Base-by-base conservation (phyloP, 2,888 invertebrate genomes). In the Cinara cedri region DNA sequence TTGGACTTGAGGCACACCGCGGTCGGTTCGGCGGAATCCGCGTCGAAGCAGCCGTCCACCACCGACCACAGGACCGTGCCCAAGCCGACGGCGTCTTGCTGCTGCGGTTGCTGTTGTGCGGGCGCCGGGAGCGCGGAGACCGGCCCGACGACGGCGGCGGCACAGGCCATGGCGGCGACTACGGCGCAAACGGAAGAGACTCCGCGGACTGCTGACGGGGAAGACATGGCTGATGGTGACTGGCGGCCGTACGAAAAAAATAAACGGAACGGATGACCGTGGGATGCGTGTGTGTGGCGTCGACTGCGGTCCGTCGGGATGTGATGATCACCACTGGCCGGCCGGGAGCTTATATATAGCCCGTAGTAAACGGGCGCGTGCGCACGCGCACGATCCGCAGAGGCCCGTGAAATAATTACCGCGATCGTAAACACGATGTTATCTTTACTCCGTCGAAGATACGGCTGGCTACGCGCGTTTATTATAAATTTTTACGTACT, bases 11-110 rank as follows among this genome's bases (percentile, higher is more conserved):
- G 81, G 81, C 42, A 66, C 54, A 55, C 72, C 2, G 54, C 44
- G 62, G 62, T 49, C 55, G 62, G 21, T 24, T 21, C 75, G 66
- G 57, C 14, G 44, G 51, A 34, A 34, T 34, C 13, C 26, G 54
- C 81, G 70, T 72, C 72, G 68, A 62, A 60, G 57, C 78, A 78
- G 16, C 70, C 78, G 57, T 78, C 68, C 34, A 78, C 1, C 66
- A 70, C 78, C 3, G 78, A 78, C 78, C 78, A 78, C 49, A 78
- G 34, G 2, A 70, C 60, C 19, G 55, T 2, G 26, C 49, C 57
- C 6, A 24, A 16, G 14, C 76, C 75, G 3, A 8, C 26, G 21
- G 10, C 9, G 13, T 74, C 34, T n/a, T 13, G 34, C 51, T 42
- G 72, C 14, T 4, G 72, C 19, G 19, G 72, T 1, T 62, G 62